Evolutionary conservation across 2,888 invertebrate species (phyloP), one percentile per base, ranked within the genome.

Genomic region (Drosophila vallismaia): DNA sequence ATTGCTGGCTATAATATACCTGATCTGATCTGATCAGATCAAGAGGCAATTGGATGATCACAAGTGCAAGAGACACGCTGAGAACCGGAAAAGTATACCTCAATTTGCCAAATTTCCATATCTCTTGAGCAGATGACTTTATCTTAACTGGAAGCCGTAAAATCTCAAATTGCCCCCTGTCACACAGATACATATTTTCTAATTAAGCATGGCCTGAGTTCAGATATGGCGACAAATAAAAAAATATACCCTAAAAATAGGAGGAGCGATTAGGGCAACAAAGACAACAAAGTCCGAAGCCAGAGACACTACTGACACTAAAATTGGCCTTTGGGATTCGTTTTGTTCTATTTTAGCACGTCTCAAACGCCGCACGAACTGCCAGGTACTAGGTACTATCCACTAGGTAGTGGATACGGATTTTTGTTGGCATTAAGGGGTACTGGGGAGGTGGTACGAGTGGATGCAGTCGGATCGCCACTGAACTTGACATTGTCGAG

Each of bases 401-500:
- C 24, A 14, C 54, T n/a, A 14, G 53, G 3, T 40, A 46, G n/a
- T 36, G 36, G 36, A 36, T 36, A 5, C 36, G 12, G 12, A 36
- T 36, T 36, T 36, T 36, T n/a, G 36, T 10, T 10, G 49, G 48
- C n/a, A 40, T 40, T 14, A 14, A 42, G 40, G 40, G 55, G 38
- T 26, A 40, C 14, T 5, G 4, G 7, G 44, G 28, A 28, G 31
- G 14, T 48, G 33, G 7, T 38, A 42, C 40, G 48, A 45, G 59
- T 33, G 53, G 42, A 55, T 53, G 60, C 50, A 66, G 49, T 57
- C 59, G 56, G 52, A 67, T 63, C 67, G 74, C 63, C 80, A 81
- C 79, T 89, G 89, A 89, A 89, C 89, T 89, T 89, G 89, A 89
- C 89, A 86, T 87, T 89, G 64, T 29, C 54, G 71, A 62, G 71